Evolutionary conservation across 2,797 vertebrate species (phyloP), one percentile per base, ranked within the genome.

Genomic region (Lepus oiostolus): DNA sequence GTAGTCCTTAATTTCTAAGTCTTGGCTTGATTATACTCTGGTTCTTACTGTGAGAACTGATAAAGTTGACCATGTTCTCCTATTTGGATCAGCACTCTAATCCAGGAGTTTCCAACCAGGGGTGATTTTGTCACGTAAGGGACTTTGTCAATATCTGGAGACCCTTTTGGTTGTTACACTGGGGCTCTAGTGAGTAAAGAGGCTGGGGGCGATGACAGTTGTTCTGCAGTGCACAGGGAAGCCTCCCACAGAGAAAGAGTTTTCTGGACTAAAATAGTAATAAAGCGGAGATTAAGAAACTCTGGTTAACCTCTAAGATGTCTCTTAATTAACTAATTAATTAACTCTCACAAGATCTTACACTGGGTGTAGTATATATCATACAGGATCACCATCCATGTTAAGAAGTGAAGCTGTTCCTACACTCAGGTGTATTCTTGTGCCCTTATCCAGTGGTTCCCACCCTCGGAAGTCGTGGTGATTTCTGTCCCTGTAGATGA

Each of bases 141-240:
- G 28, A 42, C 74, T 72, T 91, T 84, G 38, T 35, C 4, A 19
- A 22, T 85, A 19, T 38, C 52, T 67, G 35, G 47, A 75, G 71
- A 88, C 28, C 63, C 30, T 76, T 96, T 60, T 65, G 65, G 28
- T 82, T 92, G 65, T 65, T 86, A 60, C 24, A 10, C 10, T 65
- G 28, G n/a, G 16, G 9, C 21, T 28, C 35, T 80, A 83, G 28
- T 32, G 22, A 54, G 1, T 38, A 80, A 38, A 85, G 19, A 65
- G 9, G 9, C 28, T 47, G 50, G 8, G 21, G 17, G n/a, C 30
- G 50, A 65, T 62, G 19, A 4, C 72, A 38, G 63, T 17, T 10
- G 14, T 50, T 85, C 22, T 47, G 22, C 28, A 63, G 28, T 65
- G 9, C 52, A 5, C 4, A 30, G 12, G 17, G 65, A 42, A 65